Evolutionary conservation across 2,888 invertebrate species (phyloP).

Genomic region (Phortica magna): DNA sequence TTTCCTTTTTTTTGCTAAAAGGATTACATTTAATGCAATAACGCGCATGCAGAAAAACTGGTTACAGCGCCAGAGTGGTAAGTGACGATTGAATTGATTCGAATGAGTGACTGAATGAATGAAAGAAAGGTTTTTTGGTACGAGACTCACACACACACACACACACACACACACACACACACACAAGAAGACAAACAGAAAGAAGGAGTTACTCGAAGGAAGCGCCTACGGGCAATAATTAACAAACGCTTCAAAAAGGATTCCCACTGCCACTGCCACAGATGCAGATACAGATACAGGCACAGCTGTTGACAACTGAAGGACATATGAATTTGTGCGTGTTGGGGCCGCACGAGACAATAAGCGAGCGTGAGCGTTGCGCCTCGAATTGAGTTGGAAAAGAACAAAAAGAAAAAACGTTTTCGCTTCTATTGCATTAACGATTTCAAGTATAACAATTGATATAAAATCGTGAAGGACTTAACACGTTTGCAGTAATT

Average conservation of each 20-base stretch:
- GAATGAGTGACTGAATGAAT: neutral
- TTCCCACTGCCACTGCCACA: slow-evolving; percentile 49
- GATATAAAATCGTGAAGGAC: slow-evolving; percentile 11
- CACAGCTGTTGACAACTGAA: neutral
- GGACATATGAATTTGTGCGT: neutral
- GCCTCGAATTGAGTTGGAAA: neutral
- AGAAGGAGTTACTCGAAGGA: slow-evolving; percentile 72
- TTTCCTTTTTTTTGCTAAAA: neutral
- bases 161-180: slow-evolving; percentile 41
- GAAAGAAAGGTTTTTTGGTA: slow-evolving; percentile 37
- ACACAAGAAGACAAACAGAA: slow-evolving; percentile 40
- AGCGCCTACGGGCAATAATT: slow-evolving; percentile 67
- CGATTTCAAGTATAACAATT: neutral
- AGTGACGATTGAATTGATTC: neutral
- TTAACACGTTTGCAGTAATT: slow-evolving; percentile 24
- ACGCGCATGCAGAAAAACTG: slow-evolving; percentile 49
- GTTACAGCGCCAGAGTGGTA: slow-evolving; percentile 4
- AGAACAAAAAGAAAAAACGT: neutral
- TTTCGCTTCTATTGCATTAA: slow-evolving; percentile 15
- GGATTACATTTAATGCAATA: slow-evolving; percentile 70
- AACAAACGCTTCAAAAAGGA: slow-evolving; percentile 34
- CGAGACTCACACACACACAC: slow-evolving; percentile 50
- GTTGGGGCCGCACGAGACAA: slow-evolving; percentile 27
- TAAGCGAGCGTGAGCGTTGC: neutral
- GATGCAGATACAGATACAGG: neutral